Conservation (phyloP, 2,797 vertebrate genomes). For the Rhabdomys pumilio region DNA sequence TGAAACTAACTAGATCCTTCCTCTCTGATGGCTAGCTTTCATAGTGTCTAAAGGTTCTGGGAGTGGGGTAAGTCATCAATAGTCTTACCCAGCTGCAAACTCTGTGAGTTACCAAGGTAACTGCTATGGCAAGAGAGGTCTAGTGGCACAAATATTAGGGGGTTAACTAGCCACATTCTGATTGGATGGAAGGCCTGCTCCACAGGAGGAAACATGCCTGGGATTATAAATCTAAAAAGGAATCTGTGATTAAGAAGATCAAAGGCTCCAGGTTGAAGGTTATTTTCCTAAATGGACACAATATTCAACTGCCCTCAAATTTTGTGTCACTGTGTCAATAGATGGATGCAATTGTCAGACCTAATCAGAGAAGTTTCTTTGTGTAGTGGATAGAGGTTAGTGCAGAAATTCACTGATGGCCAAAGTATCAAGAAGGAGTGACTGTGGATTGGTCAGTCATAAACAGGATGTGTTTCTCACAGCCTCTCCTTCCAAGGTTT, state of each 20-base stretch:
- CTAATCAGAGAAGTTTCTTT: neutral
- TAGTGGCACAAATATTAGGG: neutral
- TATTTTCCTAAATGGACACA: neutral
- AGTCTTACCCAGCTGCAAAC: neutral
- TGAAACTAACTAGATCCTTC: neutral
- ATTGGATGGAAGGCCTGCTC: neutral
- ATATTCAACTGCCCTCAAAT: neutral
- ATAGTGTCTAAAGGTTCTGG: neutral
- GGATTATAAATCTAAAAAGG: neutral
- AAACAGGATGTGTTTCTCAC: too few species aligned
- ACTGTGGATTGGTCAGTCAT: neutral
- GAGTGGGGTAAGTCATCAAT: neutral
- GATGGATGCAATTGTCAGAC: neutral
- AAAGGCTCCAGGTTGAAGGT: neutral
- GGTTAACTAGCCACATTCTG: neutral
- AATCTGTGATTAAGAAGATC: too few species aligned
- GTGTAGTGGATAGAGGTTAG: neutral
- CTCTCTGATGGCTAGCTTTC: neutral
- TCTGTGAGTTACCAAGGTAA: neutral
- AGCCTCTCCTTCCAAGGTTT: neutral
- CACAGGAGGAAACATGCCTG: neutral
- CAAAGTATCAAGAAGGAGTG: neutral
- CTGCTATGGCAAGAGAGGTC: too few species aligned
- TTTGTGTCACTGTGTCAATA: neutral
- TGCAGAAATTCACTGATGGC: neutral